Evolutionary conservation across 1,140 invertebrate genomes (phyloP), one percentile per base, ranked within the genome.

Genomic region (Carposina sasakii): DNA sequence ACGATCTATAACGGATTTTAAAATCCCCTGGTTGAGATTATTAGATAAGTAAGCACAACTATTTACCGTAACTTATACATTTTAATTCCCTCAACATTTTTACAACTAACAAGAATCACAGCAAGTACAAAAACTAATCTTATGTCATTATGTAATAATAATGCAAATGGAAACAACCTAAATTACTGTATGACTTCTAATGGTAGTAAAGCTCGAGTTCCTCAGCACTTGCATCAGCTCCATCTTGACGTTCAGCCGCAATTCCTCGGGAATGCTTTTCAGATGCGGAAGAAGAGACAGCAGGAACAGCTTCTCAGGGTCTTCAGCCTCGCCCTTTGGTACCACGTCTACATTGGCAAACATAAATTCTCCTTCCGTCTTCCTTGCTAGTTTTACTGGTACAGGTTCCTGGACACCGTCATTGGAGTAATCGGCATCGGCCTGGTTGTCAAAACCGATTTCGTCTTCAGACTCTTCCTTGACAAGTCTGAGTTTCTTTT

Each of bases 151-250:
- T n/a, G n/a, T n/a, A n/a, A n/a, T n/a, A n/a, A n/a, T n/a, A n/a
- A n/a, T n/a, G n/a, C n/a, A n/a, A n/a, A n/a, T n/a, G n/a, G n/a
- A n/a, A n/a, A n/a, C n/a, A n/a, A n/a, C n/a, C n/a, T n/a, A n/a
- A n/a, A n/a, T n/a, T n/a, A n/a, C n/a, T n/a, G n/a, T n/a, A n/a
- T n/a, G n/a, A n/a, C n/a, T n/a, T 34, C 9, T 4, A 33, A 54
- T 60, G 39, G 63, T 71, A 43, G 66, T 76, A n/a, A 69, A 73
- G 41, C 75, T 78, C 10, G 73, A 75, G 39, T 77, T 77, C 28
- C 67, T 53, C 17, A 84, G 39, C 13, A 84, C 76, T 57, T 77
- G 73, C 81, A 84, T 81, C 41, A 84, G 41, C 41, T 84, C 77
- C 71, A 84, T 74, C 63, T 84, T 81, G 3, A 71, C 73, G 26